These are phyloP conservation scores for Eulemur mongoz DNA, from an alignment of 2,797 vertebrate species.

Conservation along the genomic window DNA sequence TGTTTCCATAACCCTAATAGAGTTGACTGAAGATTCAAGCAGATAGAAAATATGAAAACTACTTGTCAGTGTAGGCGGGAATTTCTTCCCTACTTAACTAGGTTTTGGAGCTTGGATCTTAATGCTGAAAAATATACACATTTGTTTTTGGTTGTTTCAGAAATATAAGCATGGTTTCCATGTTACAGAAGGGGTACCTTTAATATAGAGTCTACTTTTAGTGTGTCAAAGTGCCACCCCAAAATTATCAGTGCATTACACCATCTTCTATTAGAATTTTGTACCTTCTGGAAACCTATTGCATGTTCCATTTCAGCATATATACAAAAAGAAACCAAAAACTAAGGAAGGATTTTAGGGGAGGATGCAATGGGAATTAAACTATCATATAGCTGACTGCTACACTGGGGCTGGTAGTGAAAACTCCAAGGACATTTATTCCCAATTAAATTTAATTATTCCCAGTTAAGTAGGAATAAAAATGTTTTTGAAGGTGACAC, in stretches of 20 bases:
- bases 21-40: not conserved
- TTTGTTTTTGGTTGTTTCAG: slow-evolving; percentile 35
- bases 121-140: not conserved
- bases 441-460: slow-evolving; percentile 11
- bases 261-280: slow-evolving; percentile 17
- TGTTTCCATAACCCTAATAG: not conserved
- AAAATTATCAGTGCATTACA: not conserved
- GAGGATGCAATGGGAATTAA: not conserved
- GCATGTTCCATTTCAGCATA: not conserved
- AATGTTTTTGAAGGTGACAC: slow-evolving; percentile 11
- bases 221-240: not conserved
- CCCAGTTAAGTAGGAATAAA: slow-evolving; percentile 6
- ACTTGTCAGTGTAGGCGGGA: not conserved
- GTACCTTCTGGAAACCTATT: not conserved
- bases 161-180: slow-evolving; percentile 12
- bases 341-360: not conserved
- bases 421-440: slow-evolving; percentile 22
- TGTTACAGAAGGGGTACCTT: not conserved
- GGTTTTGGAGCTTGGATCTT: not conserved
- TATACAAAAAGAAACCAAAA: slow-evolving; percentile 2
- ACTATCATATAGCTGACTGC: not conserved
- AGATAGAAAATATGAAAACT: slow-evolving; percentile 29
- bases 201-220: not conserved
- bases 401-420: not conserved
- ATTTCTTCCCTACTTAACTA: slow-evolving; percentile 19